Conservation (phyloP, 2,888 invertebrate genomes). For the Caenorhabditis japonica region DNA sequence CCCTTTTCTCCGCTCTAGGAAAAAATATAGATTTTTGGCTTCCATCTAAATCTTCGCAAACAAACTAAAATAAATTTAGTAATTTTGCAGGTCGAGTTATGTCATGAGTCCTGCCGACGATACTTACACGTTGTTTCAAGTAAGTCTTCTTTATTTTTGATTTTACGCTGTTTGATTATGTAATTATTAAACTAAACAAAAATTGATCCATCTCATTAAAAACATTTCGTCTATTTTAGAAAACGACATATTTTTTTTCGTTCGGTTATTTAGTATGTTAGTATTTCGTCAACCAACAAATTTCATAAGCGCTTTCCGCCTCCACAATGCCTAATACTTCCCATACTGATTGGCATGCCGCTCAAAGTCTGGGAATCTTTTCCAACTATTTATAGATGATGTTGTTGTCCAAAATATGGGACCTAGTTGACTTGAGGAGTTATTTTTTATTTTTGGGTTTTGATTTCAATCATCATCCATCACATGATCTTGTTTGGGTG, state of each 20-base stretch:
- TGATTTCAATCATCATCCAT: conserved; percentile 2
- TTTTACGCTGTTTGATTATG: too few species aligned
- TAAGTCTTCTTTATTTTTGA: conserved; percentile 33
- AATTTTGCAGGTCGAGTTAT: conserved; percentile 63
- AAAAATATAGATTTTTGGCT: conserved; percentile 2
- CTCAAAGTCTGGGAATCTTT: too few species aligned
- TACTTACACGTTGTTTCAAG: conserved; percentile 61
- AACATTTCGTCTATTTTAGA: conserved; percentile 10
- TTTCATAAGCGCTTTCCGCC: conserved; percentile 51
- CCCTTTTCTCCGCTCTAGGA: background rate
- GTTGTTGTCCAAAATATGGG: conserved; percentile 14
- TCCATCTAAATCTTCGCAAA: background rate
- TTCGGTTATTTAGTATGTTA: conserved; percentile 29
- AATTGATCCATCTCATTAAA: background rate
- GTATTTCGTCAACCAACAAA: conserved; percentile 20
- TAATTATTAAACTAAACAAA: too few species aligned
- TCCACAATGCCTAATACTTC: conserved; percentile 31
- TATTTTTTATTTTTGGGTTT: conserved; percentile 1
- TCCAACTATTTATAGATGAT: conserved; percentile 38
- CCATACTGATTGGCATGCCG: conserved; percentile 34
- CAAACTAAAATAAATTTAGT: too few species aligned
- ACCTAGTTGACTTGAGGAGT: conserved; percentile 2
- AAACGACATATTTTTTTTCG: conserved; percentile 10
- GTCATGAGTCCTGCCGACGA: conserved; percentile 60
- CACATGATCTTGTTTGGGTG: background rate